Evolutionary conservation across 1,140 invertebrate species (phyloP), one percentile per base, ranked within the genome.

Genomic region (Musca vetustissima): DNA sequence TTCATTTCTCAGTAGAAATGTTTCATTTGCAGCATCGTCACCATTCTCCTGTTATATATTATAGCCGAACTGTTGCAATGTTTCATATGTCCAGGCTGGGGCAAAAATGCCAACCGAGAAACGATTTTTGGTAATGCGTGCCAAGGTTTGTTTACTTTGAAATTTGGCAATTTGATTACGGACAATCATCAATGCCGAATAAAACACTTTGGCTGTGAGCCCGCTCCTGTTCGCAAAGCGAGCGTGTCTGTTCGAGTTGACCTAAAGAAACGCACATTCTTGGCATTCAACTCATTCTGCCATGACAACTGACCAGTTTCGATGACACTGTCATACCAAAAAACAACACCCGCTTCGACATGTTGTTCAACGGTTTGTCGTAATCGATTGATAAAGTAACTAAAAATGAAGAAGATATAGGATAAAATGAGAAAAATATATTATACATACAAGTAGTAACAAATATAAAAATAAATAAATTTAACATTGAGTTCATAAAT

Each of bases 291-390:
- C 77, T 91, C 89, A 86, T 99, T 95, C 81, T 99, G 97, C 96
- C 96, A 99, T 4, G 83, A 80, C 0, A 99, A 85, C 69, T 89
- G 80, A 0, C 97, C 97, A 7, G 84, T 82, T 3, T 85, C 84
- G 4, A 88, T 94, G 15, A 99, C 91, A 82, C 94, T 96, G 83
- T 99, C 97, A 81, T 99, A 99, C 96, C 96, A 98, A 74, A 96
- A 89, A 15, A 98, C 86, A 67, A 87, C 83, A 24, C 90, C 89
- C 69, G 86, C 78, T 4, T 85, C 82, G 52, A 90, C 84, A 69
- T 86, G 83, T 15, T 82, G 55, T 73, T 92, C 91, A 73, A 93
- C 86, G 53, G 76, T 78, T 4, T 79, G 48, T 4, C 89, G 92
- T 21, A 98, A 83, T 71, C 87, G 84, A 13, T 85, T 74, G 0